Evolutionary conservation across 2,113 vertebrate species (phyloP).

Genomic region (Poecilia latipinna): DNA sequence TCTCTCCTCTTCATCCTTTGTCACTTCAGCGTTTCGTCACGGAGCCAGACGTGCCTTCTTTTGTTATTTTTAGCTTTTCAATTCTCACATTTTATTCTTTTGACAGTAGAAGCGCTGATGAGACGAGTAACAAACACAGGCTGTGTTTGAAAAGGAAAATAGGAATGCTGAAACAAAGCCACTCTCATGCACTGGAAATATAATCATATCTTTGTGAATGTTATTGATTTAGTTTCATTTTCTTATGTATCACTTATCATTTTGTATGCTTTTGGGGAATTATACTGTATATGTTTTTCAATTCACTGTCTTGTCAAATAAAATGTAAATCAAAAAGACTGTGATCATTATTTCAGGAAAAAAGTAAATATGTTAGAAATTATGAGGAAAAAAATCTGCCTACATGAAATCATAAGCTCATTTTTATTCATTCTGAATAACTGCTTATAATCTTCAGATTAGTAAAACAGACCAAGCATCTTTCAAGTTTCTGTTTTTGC

Average conservation of each 20-base stretch:
- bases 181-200: conserved; percentile 55
- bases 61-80: conserved; percentile 72
- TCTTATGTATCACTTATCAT: conserved; percentile 47
- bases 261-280: conserved; percentile 72
- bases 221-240: conserved; percentile 35
- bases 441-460: too few relatives aligned
- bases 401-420: too few relatives aligned
- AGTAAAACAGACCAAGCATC: neutral
- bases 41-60: conserved; percentile 77
- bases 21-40: conserved; percentile 55
- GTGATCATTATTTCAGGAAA: conserved; percentile 14
- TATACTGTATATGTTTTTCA: conserved; percentile 76
- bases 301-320: conserved; percentile 82
- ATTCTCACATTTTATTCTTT: conserved; percentile 56
- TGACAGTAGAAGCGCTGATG: conserved; percentile 41
- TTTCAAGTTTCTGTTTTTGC: neutral
- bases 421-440: too few relatives aligned
- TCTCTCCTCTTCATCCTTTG: conserved; percentile 39
- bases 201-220: conserved; percentile 37
- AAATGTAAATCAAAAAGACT: conserved; percentile 67
- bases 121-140: conserved; percentile 37
- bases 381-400: neutral
- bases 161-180: conserved; percentile 22
- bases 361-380: neutral
- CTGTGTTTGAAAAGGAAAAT: conserved; percentile 25